Conservation (phyloP, 2,113 vertebrate genomes). For the Romanogobio albipinnatus region DNA sequence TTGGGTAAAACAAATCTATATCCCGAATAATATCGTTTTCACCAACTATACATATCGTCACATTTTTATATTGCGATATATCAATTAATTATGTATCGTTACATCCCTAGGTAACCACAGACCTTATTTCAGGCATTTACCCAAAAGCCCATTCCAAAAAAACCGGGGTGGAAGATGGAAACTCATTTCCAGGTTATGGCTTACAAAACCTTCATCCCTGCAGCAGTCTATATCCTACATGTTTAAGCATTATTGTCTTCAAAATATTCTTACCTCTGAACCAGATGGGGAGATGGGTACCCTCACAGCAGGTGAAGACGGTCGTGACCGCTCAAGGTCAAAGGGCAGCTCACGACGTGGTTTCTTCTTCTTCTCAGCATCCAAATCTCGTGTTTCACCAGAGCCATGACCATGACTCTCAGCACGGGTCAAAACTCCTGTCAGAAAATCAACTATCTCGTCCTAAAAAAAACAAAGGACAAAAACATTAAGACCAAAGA, state of each 20-base stretch:
- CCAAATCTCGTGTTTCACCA: slow-evolving; percentile 87
- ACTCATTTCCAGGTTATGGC: no score
- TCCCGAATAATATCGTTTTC: no score
- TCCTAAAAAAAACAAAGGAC: slow-evolving; percentile 75
- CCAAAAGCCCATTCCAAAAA: no score
- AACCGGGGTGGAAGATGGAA: no score
- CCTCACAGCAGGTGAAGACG: slow-evolving; percentile 84
- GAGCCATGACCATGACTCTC: slow-evolving; percentile 83
- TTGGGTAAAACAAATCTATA: no score
- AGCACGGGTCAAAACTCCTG: slow-evolving; percentile 84
- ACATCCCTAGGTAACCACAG: no score
- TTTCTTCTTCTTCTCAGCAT: slow-evolving; percentile 91
- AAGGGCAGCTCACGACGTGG: slow-evolving; percentile 87
- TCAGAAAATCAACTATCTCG: slow-evolving; percentile 95
- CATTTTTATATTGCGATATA: no score
- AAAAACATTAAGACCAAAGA: not conserved
- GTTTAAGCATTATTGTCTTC: not conserved
- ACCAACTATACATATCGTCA: no score
- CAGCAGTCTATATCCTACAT: not conserved
- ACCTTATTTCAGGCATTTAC: no score
- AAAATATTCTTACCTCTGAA: slow-evolving; percentile 82
- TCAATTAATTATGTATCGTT: no score
- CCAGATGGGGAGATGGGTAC: slow-evolving; percentile 90
- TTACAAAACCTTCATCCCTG: no score
- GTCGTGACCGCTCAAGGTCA: slow-evolving; percentile 87